phyloP scores from a whole-genome alignment of 2,888 invertebrate genomes.

The Rhaphigaster nebulosa region DNA sequence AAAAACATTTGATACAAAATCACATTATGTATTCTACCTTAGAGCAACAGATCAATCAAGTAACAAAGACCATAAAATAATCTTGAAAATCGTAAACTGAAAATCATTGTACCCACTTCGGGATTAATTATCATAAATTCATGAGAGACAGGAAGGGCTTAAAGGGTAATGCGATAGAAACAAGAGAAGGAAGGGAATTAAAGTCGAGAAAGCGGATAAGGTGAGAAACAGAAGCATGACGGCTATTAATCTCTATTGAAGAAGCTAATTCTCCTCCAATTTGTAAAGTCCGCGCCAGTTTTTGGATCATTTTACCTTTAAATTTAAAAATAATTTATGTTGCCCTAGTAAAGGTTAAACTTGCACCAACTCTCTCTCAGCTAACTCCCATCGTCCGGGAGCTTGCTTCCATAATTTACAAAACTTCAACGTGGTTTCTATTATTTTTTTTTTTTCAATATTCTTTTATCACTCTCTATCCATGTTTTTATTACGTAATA shows the following conservation, averaged over 20 bases:
- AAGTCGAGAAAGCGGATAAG: constrained; percentile 33
- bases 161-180: constrained; percentile 9
- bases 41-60: not conserved
- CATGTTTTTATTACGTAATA: too few species aligned
- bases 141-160: not conserved
- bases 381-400: not conserved
- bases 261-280: not conserved
- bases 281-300: not conserved
- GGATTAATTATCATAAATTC: constrained; percentile 15
- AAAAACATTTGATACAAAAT: not conserved
- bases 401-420: too few species aligned
- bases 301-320: constrained; percentile 20
- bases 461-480: too few species aligned
- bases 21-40: not conserved
- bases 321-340: constrained; percentile 20
- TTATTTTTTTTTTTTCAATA: too few species aligned
- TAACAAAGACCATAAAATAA: not conserved
- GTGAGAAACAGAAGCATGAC: not conserved
- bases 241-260: constrained; percentile 47
- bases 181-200: constrained; percentile 5
- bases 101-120: not conserved
- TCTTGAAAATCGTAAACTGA: not conserved
- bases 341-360: not conserved
- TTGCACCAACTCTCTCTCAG: not conserved
- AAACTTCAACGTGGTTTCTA: too few species aligned